Evolutionary conservation across 1,140 invertebrate genomes (phyloP).

Genomic region (Dendroctonus valens): DNA sequence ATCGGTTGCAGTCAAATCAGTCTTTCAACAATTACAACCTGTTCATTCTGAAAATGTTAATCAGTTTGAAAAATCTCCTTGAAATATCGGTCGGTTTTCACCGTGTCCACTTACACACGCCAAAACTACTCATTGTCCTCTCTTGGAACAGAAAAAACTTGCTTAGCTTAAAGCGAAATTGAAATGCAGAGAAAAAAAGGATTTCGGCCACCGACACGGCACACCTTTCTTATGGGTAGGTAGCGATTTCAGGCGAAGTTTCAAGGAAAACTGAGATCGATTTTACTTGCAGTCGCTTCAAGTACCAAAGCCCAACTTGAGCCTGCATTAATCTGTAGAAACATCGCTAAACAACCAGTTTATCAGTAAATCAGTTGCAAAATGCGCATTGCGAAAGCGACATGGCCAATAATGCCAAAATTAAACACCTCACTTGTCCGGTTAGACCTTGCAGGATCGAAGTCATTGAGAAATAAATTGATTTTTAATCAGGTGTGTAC

Average conservation of each 20-base stretch:
- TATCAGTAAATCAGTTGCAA: background rate
- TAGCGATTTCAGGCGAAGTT: conserved; percentile 22
- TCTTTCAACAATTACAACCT: no score
- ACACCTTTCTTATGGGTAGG: conserved; percentile 25
- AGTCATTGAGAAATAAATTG: conserved; percentile 19
- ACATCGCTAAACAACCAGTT: background rate
- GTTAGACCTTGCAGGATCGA: conserved; percentile 15
- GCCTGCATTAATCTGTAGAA: background rate
- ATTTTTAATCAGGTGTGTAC: conserved; percentile 14
- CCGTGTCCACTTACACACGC: no score
- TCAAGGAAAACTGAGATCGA: conserved; percentile 14
- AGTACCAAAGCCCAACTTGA: background rate
- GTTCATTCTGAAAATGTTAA: no score
- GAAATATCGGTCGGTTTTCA: no score
- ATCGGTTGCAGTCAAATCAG: no score
- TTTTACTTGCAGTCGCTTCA: background rate
- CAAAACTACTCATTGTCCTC: no score
- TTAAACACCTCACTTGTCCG: conserved; percentile 18
- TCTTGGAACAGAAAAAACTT: no score
- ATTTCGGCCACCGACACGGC: conserved; percentile 15
- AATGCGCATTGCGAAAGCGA: conserved; percentile 6
- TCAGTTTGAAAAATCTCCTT: no score
- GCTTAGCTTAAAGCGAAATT: conserved; percentile 20
- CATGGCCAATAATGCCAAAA: conserved; percentile 21
- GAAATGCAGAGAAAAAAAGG: conserved; percentile 14